Percentiles rank a stretch among this genome's conserved stretches.
phyloP scores from a whole-genome alignment of 2,113 vertebrate genomes.

The Morone chrysops region DNA sequence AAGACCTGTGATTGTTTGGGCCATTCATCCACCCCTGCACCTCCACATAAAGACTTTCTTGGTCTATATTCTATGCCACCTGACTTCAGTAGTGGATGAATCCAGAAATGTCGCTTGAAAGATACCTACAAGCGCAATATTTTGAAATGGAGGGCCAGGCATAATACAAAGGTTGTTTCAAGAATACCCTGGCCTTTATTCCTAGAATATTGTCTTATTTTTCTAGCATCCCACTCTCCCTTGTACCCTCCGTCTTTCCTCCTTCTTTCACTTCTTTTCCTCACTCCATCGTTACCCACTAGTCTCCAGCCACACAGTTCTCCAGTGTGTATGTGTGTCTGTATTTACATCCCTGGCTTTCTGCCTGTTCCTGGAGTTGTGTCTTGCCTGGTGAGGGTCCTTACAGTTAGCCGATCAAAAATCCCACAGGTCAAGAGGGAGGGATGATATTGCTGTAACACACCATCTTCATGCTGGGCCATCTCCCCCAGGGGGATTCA shows the following conservation, averaged over 20 bases:
- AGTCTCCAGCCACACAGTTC: background rate
- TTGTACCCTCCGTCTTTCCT: background rate
- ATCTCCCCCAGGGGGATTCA: constrained; percentile 4
- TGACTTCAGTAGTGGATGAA: too few species aligned
- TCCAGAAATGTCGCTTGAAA: too few species aligned
- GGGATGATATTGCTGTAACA: constrained; percentile 21
- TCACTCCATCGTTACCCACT: background rate
- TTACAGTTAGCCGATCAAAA: constrained; percentile 29
- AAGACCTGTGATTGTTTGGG: too few species aligned
- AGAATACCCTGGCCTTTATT: too few species aligned
- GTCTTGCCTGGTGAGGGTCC: constrained; percentile 2
- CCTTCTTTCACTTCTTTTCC: background rate
- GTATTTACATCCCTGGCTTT: constrained; percentile 30
- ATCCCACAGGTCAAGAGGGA: constrained; percentile 45
- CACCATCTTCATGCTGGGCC: constrained; percentile 29
- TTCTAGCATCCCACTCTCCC: background rate
- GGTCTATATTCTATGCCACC: too few species aligned
- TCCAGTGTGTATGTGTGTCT: background rate
- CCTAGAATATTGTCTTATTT: background rate
- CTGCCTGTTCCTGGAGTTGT: constrained; percentile 21
- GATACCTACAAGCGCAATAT: too few species aligned
- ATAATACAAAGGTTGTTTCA: too few species aligned
- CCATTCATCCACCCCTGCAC: too few species aligned
- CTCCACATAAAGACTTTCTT: too few species aligned
- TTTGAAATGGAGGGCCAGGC: too few species aligned